These are phyloP conservation scores for Paragorgia papillata DNA, from an alignment of 92 coral and sea anemone species.

Conservation along the genomic window DNA sequence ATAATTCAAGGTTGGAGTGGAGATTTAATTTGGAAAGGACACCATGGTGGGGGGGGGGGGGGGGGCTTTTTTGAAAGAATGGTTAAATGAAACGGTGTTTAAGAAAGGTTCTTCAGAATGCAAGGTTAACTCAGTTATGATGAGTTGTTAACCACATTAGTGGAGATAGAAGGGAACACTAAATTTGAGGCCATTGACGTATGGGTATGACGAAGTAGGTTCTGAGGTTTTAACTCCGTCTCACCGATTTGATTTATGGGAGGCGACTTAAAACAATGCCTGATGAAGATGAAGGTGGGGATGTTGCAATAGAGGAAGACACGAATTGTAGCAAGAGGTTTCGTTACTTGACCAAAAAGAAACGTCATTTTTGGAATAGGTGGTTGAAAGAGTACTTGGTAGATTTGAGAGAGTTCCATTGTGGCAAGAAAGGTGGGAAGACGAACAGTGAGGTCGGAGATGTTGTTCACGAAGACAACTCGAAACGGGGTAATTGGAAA, in stretches of 20 bases:
- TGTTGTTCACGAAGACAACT: conserved; percentile 20
- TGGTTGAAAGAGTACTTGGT: conserved; percentile 36
- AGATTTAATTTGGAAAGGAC: conserved; percentile 36
- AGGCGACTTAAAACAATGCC: conserved; percentile 2
- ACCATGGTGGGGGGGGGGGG: conserved; percentile 60
- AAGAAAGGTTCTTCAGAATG: conserved; percentile 35
- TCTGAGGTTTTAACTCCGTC: conserved; percentile 56
- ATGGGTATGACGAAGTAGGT: conserved; percentile 31
- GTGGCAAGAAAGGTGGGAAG: neutral
- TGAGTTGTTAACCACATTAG: conserved; percentile 50
- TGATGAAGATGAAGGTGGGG: neutral
- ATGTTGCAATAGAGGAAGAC: conserved; percentile 5
- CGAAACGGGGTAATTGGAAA: conserved; percentile 37
- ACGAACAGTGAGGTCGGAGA: neutral
- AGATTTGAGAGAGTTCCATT: conserved; percentile 21
- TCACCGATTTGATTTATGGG: conserved; percentile 30
- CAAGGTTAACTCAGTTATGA: conserved; percentile 46
- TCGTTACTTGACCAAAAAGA: conserved; percentile 21
- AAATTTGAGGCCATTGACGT: conserved; percentile 56
- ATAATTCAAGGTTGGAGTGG: conserved; percentile 38
- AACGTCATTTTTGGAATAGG: conserved; percentile 56
- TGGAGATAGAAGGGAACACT: conserved; percentile 60
- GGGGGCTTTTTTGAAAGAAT: conserved; percentile 32
- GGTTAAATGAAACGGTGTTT: conserved; percentile 2
- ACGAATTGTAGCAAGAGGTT: conserved; percentile 16